Percentiles rank a stretch among this genome's conserved stretches.
These are phyloP conservation scores for Xenopus laevis DNA, from an alignment of 2,113 vertebrate genomes.

Conservation along the genomic window DNA sequence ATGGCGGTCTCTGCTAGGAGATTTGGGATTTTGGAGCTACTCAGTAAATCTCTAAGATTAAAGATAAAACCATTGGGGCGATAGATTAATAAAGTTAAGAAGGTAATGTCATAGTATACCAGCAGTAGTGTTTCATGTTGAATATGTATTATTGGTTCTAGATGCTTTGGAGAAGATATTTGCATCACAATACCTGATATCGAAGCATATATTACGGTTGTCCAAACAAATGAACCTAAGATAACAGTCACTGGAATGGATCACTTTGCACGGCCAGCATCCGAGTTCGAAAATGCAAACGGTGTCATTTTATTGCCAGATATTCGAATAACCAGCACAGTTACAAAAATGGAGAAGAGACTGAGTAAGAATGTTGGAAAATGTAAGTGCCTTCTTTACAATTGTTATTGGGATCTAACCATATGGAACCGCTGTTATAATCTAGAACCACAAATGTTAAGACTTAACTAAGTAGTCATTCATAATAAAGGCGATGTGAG, in stretches of 20 bases:
- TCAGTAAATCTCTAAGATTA: too few species aligned
- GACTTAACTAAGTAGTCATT: too few species aligned
- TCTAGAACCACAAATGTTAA: too few species aligned
- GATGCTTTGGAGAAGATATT: constrained; percentile 95
- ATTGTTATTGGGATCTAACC: too few species aligned
- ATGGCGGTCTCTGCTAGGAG: too few species aligned
- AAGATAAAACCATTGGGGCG: background rate
- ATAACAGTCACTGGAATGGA: constrained; percentile 88
- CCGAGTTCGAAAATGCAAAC: constrained; percentile 70
- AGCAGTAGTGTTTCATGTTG: too few species aligned
- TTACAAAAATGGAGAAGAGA: constrained; percentile 67
- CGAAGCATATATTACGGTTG: constrained; percentile 89
- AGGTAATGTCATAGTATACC: too few species aligned
- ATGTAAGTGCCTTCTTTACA: constrained; percentile 8
- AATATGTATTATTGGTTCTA: constrained; percentile 52
- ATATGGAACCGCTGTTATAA: too few species aligned
- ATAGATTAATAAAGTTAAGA: background rate
- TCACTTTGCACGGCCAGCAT: constrained; percentile 74
- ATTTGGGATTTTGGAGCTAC: too few species aligned
- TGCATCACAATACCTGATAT: constrained; percentile 89
- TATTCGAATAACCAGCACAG: constrained; percentile 86
- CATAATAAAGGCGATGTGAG: too few species aligned
- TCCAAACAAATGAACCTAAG: constrained; percentile 87
- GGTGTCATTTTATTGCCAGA: constrained; percentile 82
- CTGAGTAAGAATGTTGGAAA: constrained; percentile 46